Evolutionary conservation across 2,888 invertebrate species (phyloP), one percentile per base, ranked within the genome.

Genomic region (Tillus elongatus): DNA sequence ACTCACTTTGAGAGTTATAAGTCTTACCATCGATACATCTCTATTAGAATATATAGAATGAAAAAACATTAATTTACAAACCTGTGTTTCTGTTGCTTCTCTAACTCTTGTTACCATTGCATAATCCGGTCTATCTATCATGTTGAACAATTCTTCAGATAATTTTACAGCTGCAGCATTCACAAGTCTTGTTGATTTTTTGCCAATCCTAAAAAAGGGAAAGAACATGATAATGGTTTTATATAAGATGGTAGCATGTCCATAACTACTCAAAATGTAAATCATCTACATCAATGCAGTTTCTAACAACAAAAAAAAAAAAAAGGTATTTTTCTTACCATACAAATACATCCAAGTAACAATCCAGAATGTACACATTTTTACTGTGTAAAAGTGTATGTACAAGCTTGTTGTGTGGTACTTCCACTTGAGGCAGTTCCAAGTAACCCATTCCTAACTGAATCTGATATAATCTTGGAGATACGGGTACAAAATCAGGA

Each of bases 401-500:
- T 1, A 75, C 74, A 3, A 95, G 71, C 54, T 84, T 84, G 41
- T 78, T 76, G 46, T 82, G 80, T 0, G 85, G 77, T 26, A 82
- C 71, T 61, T 82, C 82, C 3, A 82, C 88, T 71, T 98, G 98
- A 2, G 97, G 97, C 52, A 98, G 70, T 67, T 99, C 98, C 51
- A 98, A 69, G 66, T 96, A 99, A 1, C 98, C 98, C 90, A 95
- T 96, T 31, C 98, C 97, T 9, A 98, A 74, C 55, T 92, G 88
- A 36, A 98, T 92, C 69, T 91, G 86, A 69, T 96, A 97, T 36
- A 97, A 67, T 3, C 88, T 76, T 1, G 93, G 84, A 9, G 72
- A 61, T 0, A 73, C 64, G 49, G 83, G 80, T 6, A 67, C 53
- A 59, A 81, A 84, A 36, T 79, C 69, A 0, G 71, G 70, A 30